Conservation (phyloP, 2,888 invertebrate species). For the Sphaerophoria taeniata region DNA sequence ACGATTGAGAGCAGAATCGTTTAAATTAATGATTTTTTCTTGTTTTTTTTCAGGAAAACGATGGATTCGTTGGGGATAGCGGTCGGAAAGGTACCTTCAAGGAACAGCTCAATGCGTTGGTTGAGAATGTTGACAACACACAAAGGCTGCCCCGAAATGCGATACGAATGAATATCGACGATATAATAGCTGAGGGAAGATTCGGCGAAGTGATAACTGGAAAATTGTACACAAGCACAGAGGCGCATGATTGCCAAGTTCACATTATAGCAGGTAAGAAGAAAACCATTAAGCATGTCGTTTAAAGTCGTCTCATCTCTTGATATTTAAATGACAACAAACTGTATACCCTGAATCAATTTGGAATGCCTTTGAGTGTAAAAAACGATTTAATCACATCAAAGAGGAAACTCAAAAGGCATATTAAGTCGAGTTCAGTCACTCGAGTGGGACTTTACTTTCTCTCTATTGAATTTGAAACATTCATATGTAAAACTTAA, state of each 20-base stretch:
- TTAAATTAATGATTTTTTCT: slow-evolving; percentile 7
- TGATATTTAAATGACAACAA: neutral
- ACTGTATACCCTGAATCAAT: neutral
- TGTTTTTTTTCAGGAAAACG: slow-evolving; percentile 85
- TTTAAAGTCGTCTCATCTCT: neutral
- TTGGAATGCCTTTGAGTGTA: slow-evolving; percentile 4
- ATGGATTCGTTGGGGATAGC: slow-evolving; percentile 90
- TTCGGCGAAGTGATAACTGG: slow-evolving; percentile 91
- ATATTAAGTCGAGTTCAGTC: slow-evolving; percentile 1
- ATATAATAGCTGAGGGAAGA: slow-evolving; percentile 88
- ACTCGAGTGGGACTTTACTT: slow-evolving; percentile 11
- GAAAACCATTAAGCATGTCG: neutral
- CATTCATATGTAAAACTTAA: neutral
- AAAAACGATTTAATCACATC: slow-evolving; percentile 1
- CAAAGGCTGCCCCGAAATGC: slow-evolving; percentile 86
- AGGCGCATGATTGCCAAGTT: slow-evolving; percentile 83
- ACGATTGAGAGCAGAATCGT: neutral
- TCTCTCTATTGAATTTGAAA: neutral
- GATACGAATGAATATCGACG: slow-evolving; percentile 88
- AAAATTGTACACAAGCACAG: slow-evolving; percentile 84
- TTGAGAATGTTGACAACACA: slow-evolving; percentile 84
- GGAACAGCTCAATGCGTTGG: slow-evolving; percentile 88
- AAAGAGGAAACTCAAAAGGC: slow-evolving; percentile 12
- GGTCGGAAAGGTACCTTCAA: slow-evolving; percentile 90
- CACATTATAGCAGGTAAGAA: slow-evolving; percentile 85